A percentile compares a stretch with the other conserved stretches of the same genome.
Evolutionary conservation across 2,888 invertebrate genomes (phyloP).

Genomic region (Muschampia plurimacula): DNA sequence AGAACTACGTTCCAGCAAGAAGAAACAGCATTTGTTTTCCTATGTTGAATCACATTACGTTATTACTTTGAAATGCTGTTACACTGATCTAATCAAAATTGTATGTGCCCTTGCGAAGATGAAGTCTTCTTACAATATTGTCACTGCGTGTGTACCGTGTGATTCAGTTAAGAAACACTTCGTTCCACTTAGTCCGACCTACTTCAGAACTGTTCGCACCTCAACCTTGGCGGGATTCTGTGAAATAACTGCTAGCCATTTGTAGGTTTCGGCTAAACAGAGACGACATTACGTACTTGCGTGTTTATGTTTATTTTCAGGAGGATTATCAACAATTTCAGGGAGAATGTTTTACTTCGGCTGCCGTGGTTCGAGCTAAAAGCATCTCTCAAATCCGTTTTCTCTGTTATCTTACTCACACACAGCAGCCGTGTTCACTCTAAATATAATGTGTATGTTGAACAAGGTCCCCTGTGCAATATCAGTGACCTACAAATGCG

Average conservation of each 20-base stretch:
- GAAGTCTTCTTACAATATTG: conserved; percentile 33
- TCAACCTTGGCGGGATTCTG: conserved; percentile 61
- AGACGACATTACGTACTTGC: background rate
- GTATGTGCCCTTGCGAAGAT: conserved; percentile 9
- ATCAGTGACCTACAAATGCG: conserved; percentile 73
- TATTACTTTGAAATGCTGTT: background rate
- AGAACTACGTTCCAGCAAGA: too few relatives aligned
- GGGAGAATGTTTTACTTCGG: conserved; percentile 1
- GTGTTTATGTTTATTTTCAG: background rate
- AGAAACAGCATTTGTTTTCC: background rate
- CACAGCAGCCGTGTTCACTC: conserved; percentile 59
- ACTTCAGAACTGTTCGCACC: conserved; percentile 65
- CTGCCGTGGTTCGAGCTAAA: background rate
- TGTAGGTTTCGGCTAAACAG: conserved; percentile 35
- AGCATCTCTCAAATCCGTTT: conserved; percentile 30
- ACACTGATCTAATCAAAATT: conserved; percentile 16
- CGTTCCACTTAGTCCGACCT: conserved; percentile 63
- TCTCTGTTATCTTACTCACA: conserved; percentile 48
- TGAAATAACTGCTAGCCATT: conserved; percentile 52
- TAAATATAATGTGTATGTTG: conserved; percentile 53
- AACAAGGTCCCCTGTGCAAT: conserved; percentile 74
- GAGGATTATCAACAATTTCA: background rate
- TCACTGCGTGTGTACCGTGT: conserved; percentile 50
- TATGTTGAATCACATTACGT: background rate
- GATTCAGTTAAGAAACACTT: conserved; percentile 57